A percentile compares a stretch with the other conserved stretches of the same genome.
phyloP scores from a whole-genome alignment of 2,888 invertebrate genomes.

The Troides aeacus region DNA sequence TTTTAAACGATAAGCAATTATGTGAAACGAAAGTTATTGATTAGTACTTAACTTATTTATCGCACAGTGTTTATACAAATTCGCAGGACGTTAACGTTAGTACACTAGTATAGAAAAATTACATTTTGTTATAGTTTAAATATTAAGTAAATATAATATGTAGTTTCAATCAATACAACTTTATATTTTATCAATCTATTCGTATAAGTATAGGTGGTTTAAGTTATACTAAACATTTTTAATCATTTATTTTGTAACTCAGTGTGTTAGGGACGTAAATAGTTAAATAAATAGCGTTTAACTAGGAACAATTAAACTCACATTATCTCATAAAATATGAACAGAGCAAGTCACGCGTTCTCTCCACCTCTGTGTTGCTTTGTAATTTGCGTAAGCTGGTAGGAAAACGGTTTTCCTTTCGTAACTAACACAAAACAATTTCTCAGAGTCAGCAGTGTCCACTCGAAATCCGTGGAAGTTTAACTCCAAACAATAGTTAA shows the following conservation, averaged over 20 bases:
- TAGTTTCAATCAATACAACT: not conserved
- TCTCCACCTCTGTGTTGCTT: constrained; percentile 37
- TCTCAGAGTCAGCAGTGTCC: constrained; percentile 67
- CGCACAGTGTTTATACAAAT: too few relatives aligned
- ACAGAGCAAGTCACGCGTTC: constrained; percentile 43
- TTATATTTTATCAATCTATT: not conserved
- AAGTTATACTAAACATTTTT: not conserved
- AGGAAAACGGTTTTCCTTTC: constrained; percentile 74
- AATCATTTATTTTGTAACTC: not conserved
- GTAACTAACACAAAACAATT: constrained; percentile 75
- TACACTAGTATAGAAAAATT: too few relatives aligned
- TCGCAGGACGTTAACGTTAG: too few relatives aligned
- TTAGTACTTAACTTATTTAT: too few relatives aligned
- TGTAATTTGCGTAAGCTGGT: constrained; percentile 73
- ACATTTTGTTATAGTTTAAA: too few relatives aligned
- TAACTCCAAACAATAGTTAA: constrained; percentile 72
- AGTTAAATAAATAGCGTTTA: constrained; percentile 30
- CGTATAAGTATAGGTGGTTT: not conserved
- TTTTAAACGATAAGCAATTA: too few relatives aligned
- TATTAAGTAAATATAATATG: too few relatives aligned
- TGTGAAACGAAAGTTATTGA: too few relatives aligned
- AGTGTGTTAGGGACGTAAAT: constrained; percentile 29
- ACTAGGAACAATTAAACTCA: constrained; percentile 56
- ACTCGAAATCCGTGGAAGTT: constrained; percentile 70
- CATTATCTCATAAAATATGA: constrained; percentile 65